Evolutionary conservation across 2,888 invertebrate genomes (phyloP).

Genomic region (Eumerus sabulonum): DNA sequence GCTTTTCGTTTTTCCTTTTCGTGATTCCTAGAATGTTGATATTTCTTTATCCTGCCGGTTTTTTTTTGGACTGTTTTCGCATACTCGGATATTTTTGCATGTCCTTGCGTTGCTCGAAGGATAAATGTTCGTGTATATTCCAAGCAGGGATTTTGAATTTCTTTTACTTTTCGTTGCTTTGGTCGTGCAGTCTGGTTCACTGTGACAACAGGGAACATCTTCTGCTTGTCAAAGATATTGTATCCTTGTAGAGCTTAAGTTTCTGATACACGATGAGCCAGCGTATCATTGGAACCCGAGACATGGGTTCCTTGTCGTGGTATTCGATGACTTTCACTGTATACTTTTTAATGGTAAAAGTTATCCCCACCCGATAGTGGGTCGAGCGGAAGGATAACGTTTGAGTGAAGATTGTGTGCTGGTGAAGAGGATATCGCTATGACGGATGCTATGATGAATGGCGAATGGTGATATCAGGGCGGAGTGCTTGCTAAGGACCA

Average conservation of each 20-base stretch:
- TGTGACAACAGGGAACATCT: conserved; percentile 68
- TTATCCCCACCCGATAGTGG: conserved; percentile 61
- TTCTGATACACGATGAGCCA: conserved; percentile 67
- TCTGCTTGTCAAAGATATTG: conserved; percentile 69
- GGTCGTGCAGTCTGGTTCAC: conserved; percentile 59
- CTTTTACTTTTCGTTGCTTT: conserved; percentile 27
- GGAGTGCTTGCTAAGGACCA: conserved; percentile 20
- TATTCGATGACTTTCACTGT: conserved; percentile 7
- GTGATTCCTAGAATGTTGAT: conserved; percentile 33
- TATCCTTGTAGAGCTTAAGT: conserved; percentile 68
- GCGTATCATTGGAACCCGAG: conserved; percentile 64
- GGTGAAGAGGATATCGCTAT: conserved; percentile 61
- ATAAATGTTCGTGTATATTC: conserved; percentile 55
- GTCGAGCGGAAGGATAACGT: conserved; percentile 56
- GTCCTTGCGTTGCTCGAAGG: conserved; percentile 54
- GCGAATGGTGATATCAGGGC: conserved; percentile 51
- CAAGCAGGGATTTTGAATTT: conserved; percentile 40
- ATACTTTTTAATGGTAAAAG: conserved; percentile 59
- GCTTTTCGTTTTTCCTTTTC: conserved; percentile 10
- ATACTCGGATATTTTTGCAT: conserved; percentile 52
- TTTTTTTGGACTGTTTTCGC: conserved; percentile 44
- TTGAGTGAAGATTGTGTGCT: conserved; percentile 60
- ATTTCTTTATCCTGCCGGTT: conserved; percentile 21
- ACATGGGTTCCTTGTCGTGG: conserved; percentile 17
- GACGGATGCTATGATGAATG: conserved; percentile 67